phyloP scores from a whole-genome alignment of 2,797 vertebrate genomes.

The Spondyliosoma cantharus region DNA sequence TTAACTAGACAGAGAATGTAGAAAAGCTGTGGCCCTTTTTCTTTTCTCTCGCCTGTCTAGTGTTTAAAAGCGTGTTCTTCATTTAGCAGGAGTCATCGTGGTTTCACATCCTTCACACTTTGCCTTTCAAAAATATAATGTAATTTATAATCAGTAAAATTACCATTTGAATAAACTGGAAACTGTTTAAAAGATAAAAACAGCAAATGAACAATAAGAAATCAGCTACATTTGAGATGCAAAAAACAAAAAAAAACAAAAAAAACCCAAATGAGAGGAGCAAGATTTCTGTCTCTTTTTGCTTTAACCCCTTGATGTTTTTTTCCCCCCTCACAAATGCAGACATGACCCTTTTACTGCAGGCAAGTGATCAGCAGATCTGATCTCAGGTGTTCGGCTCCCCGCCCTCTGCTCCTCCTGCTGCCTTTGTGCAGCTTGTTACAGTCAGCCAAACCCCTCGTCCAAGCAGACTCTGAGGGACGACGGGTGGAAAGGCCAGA shows the following conservation, averaged over 20 bases:
- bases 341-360: conserved; percentile 53
- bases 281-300: conserved; percentile 29
- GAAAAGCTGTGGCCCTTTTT: conserved; percentile 84
- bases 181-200: not conserved
- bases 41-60: conserved; percentile 32
- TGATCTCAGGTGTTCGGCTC: conserved; percentile 72
- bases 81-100: not conserved
- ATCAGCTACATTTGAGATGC: not conserved
- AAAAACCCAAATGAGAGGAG: not conserved
- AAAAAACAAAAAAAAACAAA: too few species aligned
- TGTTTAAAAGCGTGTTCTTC: conserved; percentile 40
- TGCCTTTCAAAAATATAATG: not conserved
- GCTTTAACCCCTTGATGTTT: conserved; percentile 30
- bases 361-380: conserved; percentile 71
- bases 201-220: not conserved
- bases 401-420: conserved; percentile 54
- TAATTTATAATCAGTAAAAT: conserved; percentile 17
- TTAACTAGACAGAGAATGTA: conserved; percentile 86
- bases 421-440: conserved; percentile 63
- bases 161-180: conserved; percentile 20
- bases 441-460: conserved; percentile 55
- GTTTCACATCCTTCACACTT: not conserved
- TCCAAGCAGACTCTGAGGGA: conserved; percentile 47
- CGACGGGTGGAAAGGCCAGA: conserved; percentile 56
- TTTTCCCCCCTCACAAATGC: conserved; percentile 33